A percentile compares a stretch with the other conserved stretches of the same genome.
Conservation (phyloP, 2,113 vertebrate genomes). For the Heterotilapia buettikoferi region DNA sequence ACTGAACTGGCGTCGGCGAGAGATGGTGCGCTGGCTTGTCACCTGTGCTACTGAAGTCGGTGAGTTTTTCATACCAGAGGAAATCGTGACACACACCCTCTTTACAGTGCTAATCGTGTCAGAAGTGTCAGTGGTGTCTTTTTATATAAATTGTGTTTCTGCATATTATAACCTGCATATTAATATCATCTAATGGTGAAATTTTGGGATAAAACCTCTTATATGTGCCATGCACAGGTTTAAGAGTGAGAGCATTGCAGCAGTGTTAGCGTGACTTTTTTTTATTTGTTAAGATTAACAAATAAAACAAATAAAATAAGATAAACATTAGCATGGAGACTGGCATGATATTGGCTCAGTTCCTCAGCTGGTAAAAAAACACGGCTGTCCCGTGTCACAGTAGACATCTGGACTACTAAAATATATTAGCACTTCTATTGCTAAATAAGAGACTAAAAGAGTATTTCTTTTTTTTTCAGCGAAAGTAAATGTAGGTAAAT, state of each 20-base stretch:
- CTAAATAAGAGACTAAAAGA: background rate
- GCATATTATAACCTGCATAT: background rate
- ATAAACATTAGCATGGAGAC: background rate
- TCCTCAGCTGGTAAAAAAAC: background rate
- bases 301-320: background rate
- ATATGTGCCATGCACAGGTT: background rate
- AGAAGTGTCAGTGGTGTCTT: background rate
- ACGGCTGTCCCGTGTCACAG: background rate
- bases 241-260: background rate
- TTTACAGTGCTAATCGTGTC: background rate
- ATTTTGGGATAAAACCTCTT: background rate
- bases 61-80: slow-evolving; percentile 11
- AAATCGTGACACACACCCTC: background rate
- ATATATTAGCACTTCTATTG: background rate
- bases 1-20: slow-evolving; percentile 60
- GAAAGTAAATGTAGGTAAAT: background rate
- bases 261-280: background rate
- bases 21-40: slow-evolving; percentile 64
- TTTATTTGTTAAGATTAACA: background rate
- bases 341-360: background rate
- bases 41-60: slow-evolving; percentile 60
- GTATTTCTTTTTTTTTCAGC: background rate
- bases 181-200: background rate
- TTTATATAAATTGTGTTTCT: background rate
- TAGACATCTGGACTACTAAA: background rate